A percentile compares a stretch with the other conserved stretches of the same genome.
Evolutionary conservation across 2,797 vertebrate species (phyloP).

Genomic region (Lemur catta): DNA sequence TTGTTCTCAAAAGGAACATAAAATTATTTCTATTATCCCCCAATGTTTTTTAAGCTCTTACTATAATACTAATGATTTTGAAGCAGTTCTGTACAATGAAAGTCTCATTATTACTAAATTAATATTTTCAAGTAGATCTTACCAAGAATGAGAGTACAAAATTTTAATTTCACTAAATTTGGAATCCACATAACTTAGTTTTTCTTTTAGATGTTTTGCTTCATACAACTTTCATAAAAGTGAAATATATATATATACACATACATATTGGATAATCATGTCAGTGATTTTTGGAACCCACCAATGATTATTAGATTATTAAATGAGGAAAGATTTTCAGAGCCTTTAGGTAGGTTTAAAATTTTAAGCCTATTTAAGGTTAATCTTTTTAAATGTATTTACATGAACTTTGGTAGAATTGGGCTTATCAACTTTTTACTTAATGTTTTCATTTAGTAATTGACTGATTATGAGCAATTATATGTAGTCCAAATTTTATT

Average conservation of each 20-base stretch:
- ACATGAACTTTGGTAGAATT: conserved; percentile 65
- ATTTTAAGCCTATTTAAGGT: conserved; percentile 65
- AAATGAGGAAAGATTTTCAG: conserved; percentile 64
- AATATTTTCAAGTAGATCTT: conserved; percentile 43
- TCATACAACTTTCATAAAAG: conserved; percentile 30
- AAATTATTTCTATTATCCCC: conserved; percentile 3
- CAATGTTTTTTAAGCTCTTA: conserved; percentile 37
- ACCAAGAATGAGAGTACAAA: conserved; percentile 20
- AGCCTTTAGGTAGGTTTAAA: conserved; percentile 58
- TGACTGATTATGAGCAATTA: conserved; percentile 82
- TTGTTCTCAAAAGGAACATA: conserved; percentile 48
- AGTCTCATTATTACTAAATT: conserved; percentile 43
- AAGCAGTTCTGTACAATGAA: conserved; percentile 47
- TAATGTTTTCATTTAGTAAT: conserved; percentile 83
- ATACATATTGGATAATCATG: conserved; percentile 31
- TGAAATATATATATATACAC: background rate
- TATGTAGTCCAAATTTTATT: conserved; percentile 83
- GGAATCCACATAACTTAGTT: conserved; percentile 51
- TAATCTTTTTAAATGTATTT: conserved; percentile 74
- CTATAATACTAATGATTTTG: conserved; percentile 24
- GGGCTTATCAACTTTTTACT: conserved; percentile 69
- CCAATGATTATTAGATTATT: conserved; percentile 62
- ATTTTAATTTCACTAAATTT: conserved; percentile 56
- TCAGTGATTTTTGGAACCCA: conserved; percentile 51
- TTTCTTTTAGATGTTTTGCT: conserved; percentile 58